Evolutionary conservation across 2,888 invertebrate genomes (phyloP), one percentile per base, ranked within the genome.

Genomic region (Cyclophora albipunctata): DNA sequence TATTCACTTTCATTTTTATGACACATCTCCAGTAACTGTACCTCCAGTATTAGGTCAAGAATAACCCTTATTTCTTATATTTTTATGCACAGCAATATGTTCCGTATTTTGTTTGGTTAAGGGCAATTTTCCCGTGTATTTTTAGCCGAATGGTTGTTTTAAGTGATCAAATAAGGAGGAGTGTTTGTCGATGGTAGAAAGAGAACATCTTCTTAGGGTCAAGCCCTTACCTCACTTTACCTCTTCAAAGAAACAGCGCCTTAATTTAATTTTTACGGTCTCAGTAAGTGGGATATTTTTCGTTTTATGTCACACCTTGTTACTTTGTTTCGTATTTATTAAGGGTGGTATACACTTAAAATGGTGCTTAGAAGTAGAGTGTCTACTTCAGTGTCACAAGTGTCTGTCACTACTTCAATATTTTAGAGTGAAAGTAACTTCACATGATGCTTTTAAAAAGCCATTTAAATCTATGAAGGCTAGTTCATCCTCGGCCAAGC

Each of bases 201-300:
- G 60, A 47, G 37, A 5, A 54, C 54, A 47, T 54, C 54, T 54
- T 54, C 49, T 45, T 45, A 45, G 45, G 50, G 55, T 50, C 49
- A 47, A 53, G 55, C 57, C 58, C 64, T 63, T 49, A 57, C 55
- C 65, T 61, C 60, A 60, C 61, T 58, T 57, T 60, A 56, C 57
- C 42, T 52, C 44, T 53, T 49, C 54, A 54, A 46, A 51, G 59
- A 60, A 63, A 67, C 60, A 66, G 52, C 59, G 47, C 53, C 47
- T 49, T 66, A 67, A 70, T 68, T 68, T 65, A 65, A 69, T 70
- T 67, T 63, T 60, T 60, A 55, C 52, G 48, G 49, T 49, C 46
- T 51, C 34, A 34, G 48, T 51, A 51, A 51, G 48, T 50, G 46
- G 46, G n/a, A 45, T 45, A 45, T 51, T 42, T 49, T 40, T 49